Evolutionary conservation across 1,140 invertebrate genomes (phyloP).

Genomic region (Cyclina sinensis): DNA sequence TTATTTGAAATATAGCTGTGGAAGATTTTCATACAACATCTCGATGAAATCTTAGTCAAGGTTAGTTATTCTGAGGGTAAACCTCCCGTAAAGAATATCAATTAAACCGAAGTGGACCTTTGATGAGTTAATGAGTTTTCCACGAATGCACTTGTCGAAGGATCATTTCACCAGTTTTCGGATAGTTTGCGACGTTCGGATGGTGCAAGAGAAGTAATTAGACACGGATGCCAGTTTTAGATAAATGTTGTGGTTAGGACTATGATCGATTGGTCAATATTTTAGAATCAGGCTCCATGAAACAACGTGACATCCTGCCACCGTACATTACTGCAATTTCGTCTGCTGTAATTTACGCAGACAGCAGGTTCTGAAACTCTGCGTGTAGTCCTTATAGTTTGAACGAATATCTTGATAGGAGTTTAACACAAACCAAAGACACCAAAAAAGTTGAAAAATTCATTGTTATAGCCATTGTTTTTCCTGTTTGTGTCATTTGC

Average conservation of each 20-base stretch:
- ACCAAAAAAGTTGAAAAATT: no score
- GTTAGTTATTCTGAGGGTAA: not conserved
- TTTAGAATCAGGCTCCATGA: not conserved
- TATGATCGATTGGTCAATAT: slow-evolving; percentile 39
- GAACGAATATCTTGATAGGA: no score
- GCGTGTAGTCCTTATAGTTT: no score
- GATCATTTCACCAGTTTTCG: slow-evolving; percentile 4
- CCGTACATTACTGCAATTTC: not conserved
- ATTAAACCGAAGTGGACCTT: slow-evolving; percentile 11
- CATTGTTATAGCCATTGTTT: no score
- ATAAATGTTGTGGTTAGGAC: slow-evolving; percentile 32
- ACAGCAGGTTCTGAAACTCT: no score
- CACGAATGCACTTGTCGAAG: not conserved
- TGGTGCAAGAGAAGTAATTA: slow-evolving; percentile 15
- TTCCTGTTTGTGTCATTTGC: no score
- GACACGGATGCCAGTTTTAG: slow-evolving; percentile 31
- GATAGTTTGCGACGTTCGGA: slow-evolving; percentile 14
- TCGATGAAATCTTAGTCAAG: no score
- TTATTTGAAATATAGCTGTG: no score
- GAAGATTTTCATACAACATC: no score
- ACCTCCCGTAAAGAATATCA: slow-evolving; percentile 31
- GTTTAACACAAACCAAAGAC: no score
- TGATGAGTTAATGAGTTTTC: slow-evolving; percentile 39
- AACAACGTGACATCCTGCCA: slow-evolving; percentile 20
- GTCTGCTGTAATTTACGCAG: no score